Evolutionary conservation across 2,113 vertebrate species (phyloP), one percentile per base, ranked within the genome.

Genomic region (Donacobius atricapilla): DNA sequence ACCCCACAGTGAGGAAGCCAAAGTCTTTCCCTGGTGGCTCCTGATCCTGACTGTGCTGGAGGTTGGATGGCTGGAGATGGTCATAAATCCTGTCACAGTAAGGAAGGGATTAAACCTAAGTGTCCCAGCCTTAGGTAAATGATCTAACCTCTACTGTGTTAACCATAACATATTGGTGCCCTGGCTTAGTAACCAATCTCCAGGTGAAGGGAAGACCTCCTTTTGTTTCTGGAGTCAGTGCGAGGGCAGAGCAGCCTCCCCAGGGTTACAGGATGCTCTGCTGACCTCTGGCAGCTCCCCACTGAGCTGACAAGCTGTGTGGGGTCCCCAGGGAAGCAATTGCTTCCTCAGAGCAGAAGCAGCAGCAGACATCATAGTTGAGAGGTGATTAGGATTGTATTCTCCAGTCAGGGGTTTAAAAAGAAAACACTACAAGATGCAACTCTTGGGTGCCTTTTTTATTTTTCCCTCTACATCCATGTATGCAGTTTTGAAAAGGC

Each of bases 351-450:
- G 24, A 82, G 50, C 60, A 82, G 50, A 51, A 58, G 54, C 54
- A 90, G 64, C 8, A 18, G 44, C 44, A 51, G 19, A 47, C 19
- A 4, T 20, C 5, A 2, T 7, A 18, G 11, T 5, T 0, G 0
- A 66, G 65, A 35, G 13, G 8, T 47, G 24, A 42, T 21, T 56
- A 57, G 47, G 3, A 4, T 58, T 58, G 48, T 21, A 13, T 13
- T 76, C 40, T 15, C 2, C 1, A 71, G 8, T 42, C 35, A 56
- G 35, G 22, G 37, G 18, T 33, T 87, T 80, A 33, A 33, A 80
- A 72, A 45, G 0, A 1, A 64, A 77, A 35, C 27, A 51, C 12
- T 24, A 27, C 8, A 60, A 35, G n/a, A 2, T n/a, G 20, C 27
- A 47, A 10, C 14, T 19, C 44, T 47, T 21, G 9, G 57, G 57